These are phyloP conservation scores for Macrosteles quadrilineatus DNA, from an alignment of 1,140 invertebrate species.

Conservation along the genomic window DNA sequence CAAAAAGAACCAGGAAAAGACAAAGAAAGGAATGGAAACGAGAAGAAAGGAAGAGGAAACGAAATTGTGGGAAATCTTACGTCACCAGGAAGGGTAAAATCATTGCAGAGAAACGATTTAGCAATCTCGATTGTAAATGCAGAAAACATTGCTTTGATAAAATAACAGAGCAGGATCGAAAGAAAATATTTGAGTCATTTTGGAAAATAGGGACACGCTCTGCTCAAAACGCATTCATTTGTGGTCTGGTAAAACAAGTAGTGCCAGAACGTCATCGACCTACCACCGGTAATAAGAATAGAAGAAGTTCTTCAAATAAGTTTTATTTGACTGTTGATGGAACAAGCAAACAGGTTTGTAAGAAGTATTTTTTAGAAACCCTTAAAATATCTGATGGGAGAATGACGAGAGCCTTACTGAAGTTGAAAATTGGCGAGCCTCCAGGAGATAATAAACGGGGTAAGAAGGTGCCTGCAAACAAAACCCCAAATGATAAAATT, in stretches of 20 bases:
- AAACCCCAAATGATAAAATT: slow-evolving; percentile 23
- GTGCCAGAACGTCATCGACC: slow-evolving; percentile 17
- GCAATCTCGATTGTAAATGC: background rate
- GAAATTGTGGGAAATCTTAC: background rate
- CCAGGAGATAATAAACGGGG: slow-evolving; percentile 19
- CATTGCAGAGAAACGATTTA: background rate
- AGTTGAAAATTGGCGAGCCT: slow-evolving; percentile 3
- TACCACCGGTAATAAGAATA: slow-evolving; percentile 2
- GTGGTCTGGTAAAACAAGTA: slow-evolving; percentile 28
- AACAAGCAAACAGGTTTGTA: slow-evolving; percentile 14
- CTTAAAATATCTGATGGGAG: slow-evolving; percentile 22
- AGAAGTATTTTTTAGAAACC: slow-evolving; percentile 25
- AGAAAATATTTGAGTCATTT: slow-evolving; percentile 17
- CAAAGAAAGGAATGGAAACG: slow-evolving; percentile 5
- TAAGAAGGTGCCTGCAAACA: slow-evolving; percentile 27
- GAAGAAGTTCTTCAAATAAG: background rate
- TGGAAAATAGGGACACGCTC: slow-evolving; percentile 22
- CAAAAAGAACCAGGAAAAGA: background rate
- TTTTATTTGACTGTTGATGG: slow-evolving; percentile 19
- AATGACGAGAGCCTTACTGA: slow-evolving; percentile 18
- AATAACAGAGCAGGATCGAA: slow-evolving; percentile 7
- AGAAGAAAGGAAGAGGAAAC: background rate
- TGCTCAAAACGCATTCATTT: slow-evolving; percentile 28
- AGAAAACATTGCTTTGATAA: background rate
- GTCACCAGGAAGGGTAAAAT: background rate